These are phyloP conservation scores for Tetrax tetrax DNA, from an alignment of 2,113 vertebrate genomes.

Conservation along the genomic window DNA sequence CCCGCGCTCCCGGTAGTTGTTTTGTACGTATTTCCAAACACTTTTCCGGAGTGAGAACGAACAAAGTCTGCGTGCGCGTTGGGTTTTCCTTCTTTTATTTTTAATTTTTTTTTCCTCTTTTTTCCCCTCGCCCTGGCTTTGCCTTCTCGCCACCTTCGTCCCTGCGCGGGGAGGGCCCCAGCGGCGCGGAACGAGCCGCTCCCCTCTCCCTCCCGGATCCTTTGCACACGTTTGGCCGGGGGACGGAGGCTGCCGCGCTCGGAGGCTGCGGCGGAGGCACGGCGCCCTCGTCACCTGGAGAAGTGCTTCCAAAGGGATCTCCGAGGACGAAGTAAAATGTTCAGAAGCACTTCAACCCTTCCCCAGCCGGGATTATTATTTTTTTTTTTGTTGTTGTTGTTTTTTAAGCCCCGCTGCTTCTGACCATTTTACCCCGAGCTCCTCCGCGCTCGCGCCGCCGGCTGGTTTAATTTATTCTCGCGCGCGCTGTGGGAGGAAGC, in stretches of 20 bases:
- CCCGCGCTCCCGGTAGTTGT: background rate
- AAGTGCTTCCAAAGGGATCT: background rate
- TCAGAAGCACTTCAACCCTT: background rate
- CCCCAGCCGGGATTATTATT: background rate
- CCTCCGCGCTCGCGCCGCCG: background rate
- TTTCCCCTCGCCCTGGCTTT: background rate
- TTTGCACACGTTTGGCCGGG: background rate
- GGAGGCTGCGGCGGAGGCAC: background rate
- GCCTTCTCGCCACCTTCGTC: background rate
- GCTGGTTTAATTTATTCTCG: background rate
- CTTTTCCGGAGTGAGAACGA: background rate
- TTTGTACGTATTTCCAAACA: background rate
- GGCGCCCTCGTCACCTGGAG: too few relatives aligned
- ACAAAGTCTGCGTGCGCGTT: background rate
- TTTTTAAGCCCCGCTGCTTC: background rate
- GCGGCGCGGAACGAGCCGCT: background rate
- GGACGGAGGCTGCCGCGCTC: background rate
- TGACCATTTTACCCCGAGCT: rapidly evolving
- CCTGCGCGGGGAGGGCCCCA: background rate
- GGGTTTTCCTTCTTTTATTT: too few relatives aligned
- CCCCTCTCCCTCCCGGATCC: background rate
- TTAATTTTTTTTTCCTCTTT: too few relatives aligned
- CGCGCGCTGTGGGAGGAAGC: background rate
- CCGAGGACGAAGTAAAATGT: background rate
- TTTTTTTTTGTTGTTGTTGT: too few relatives aligned